Conservation (phyloP, 2,888 invertebrate genomes). For the Drosophila austrosaltans region DNA sequence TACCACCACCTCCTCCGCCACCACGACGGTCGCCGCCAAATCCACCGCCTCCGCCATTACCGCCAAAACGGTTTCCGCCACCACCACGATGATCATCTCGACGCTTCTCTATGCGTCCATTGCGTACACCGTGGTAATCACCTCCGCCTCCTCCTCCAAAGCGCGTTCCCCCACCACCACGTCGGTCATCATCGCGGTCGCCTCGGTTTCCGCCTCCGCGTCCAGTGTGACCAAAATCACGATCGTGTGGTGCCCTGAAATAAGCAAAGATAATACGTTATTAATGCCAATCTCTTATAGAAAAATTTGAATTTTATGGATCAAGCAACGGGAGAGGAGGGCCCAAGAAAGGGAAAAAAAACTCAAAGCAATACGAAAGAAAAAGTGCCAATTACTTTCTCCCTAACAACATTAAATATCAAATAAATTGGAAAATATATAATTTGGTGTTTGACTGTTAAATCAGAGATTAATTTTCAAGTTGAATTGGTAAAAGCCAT, state of each 20-base stretch:
- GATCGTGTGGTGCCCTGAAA: slow-evolving; percentile 82
- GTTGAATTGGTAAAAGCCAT: background rate
- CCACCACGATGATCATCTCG: slow-evolving; percentile 83
- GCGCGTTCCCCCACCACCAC: slow-evolving; percentile 84
- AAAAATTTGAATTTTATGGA: background rate
- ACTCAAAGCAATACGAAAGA: too few relatives aligned
- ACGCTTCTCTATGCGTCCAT: slow-evolving; percentile 80
- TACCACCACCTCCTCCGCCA: slow-evolving; percentile 90
- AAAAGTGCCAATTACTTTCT: background rate
- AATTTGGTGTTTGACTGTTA: too few relatives aligned
- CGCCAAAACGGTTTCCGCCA: slow-evolving; percentile 88
- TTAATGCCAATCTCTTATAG: background rate
- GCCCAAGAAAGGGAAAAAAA: slow-evolving; percentile 5
- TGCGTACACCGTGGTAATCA: slow-evolving; percentile 85
- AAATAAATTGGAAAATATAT: too few relatives aligned
- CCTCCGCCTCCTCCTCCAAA: slow-evolving; percentile 86
- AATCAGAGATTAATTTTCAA: background rate
- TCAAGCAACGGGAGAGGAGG: background rate
- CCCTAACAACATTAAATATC: too few relatives aligned
- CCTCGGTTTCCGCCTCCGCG: slow-evolving; percentile 86
- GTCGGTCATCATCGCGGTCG: slow-evolving; percentile 86
- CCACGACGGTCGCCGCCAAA: slow-evolving; percentile 88
- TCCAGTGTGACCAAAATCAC: slow-evolving; percentile 78
- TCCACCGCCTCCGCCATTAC: slow-evolving; percentile 89
- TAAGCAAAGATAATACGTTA: background rate